Conservation (phyloP, 2,888 invertebrate species). For the Pseudeuparius sepicola region DNA sequence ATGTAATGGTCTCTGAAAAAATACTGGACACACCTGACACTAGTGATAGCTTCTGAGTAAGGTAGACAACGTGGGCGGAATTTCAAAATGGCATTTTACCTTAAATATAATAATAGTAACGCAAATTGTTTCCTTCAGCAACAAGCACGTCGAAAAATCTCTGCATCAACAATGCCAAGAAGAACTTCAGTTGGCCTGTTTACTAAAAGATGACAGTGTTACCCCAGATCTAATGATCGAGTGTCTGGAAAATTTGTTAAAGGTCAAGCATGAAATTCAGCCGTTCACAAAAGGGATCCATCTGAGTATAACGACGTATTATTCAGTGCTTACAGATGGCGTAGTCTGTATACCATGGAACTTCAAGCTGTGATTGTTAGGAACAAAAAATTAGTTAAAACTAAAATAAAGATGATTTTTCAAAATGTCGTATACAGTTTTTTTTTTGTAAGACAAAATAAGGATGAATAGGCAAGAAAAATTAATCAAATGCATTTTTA, state of each 20-base stretch:
- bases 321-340: conserved; percentile 83
- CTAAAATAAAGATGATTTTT: no score
- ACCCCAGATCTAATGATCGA: conserved; percentile 83
- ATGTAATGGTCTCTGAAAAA: no score
- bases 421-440: no score
- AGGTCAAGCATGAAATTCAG: conserved; percentile 40
- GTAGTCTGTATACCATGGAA: conserved; percentile 91
- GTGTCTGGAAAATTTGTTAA: conserved; percentile 65
- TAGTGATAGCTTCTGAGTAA: no score
- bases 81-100: no score
- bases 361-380: conserved; percentile 47
- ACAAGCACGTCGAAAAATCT: conserved; percentile 71
- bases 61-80: no score
- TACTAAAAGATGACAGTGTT: conserved; percentile 84
- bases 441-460: no score
- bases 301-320: conserved; percentile 80
- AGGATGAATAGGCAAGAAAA: no score
- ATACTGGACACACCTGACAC: no score
- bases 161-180: conserved; percentile 56
- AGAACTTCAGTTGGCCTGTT: conserved; percentile 57
- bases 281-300: conserved; percentile 53
- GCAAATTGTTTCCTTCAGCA: conserved; percentile 47
- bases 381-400: no score
- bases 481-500: no score
- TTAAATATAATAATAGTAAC: no score